Base-by-base conservation (phyloP, 2,888 invertebrate genomes). In the Caenorhabditis doughertyi region DNA sequence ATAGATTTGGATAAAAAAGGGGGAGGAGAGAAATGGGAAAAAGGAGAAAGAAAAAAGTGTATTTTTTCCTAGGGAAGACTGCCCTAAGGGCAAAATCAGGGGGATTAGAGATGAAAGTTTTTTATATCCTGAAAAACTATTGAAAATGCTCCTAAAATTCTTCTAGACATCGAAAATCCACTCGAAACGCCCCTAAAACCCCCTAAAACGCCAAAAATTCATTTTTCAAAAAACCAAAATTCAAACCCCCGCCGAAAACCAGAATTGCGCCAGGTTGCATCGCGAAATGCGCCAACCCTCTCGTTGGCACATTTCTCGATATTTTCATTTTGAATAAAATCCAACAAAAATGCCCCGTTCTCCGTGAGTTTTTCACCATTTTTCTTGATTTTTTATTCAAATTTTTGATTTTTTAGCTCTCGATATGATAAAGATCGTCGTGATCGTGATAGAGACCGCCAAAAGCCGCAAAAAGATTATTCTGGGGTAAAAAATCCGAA, bases 341-440 rank as follows among this genome's bases (percentile, higher is more conserved):
- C 18, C 13, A 32, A n/a, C n/a, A 29, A 51, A 65, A 65, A 65
- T 65, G 65, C 51, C 65, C 25, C 65, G 65, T 65, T 65, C 65
- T 49, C 65, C 65, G 58, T 58, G 39, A 58, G 58, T 58, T 58
- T 58, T 35, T 11, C 4, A 39, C 21, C 27, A 8, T 13, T 55
- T 55, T 55, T 32, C 55, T 3, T n/a, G n/a, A 32, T 29, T 55
- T 70, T 56, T 70, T 70, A 2, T 8, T 7, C 18, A 29, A 64
- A 53, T 23, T 44, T 25, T 44, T 32, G 16, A 42, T 56, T 56
- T 77, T 62, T 42, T 29, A 77, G 77, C 18, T 27, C 11, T 18
- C 49, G 68, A 77, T 68, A 68, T 53, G 77, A 77, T 32, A 21
- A 39, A 25, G 77, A 77, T 23, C 77, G 77, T n/a, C 68, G 77